Evolutionary conservation across 2,113 vertebrate species (phyloP).

Genomic region (Epinephelus moara): DNA sequence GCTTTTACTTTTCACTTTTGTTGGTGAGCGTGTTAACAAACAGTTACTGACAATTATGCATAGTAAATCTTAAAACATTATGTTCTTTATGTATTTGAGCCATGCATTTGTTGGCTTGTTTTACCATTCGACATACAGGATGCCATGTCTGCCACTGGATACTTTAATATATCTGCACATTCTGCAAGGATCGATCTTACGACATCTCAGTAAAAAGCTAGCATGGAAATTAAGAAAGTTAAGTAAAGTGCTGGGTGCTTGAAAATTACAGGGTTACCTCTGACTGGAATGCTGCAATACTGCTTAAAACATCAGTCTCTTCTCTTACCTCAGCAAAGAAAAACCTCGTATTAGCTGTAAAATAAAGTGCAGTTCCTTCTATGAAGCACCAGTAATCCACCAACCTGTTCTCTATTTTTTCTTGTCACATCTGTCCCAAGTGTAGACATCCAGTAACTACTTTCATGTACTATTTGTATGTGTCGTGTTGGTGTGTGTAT

Average conservation of each 20-base stretch:
- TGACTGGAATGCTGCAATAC: slow-evolving; percentile 17
- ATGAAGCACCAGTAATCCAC: neutral
- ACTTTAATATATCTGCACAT: neutral
- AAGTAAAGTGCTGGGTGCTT: slow-evolving; percentile 1
- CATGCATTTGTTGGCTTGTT: neutral
- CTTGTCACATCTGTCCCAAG: neutral
- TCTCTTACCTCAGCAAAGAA: slow-evolving; percentile 14
- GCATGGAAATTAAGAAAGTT: slow-evolving; percentile 11
- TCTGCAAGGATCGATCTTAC: neutral
- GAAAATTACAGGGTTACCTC: slow-evolving; percentile 33
- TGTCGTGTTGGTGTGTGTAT: neutral
- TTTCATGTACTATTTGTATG: neutral
- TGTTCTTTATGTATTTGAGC: neutral
- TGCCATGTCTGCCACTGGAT: neutral
- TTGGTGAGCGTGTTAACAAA: too few relatives aligned
- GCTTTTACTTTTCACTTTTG: too few relatives aligned
- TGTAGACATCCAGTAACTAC: neutral
- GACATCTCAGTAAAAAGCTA: neutral
- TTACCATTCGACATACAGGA: neutral
- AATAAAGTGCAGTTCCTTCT: slow-evolving; percentile 14
- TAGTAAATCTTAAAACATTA: too few relatives aligned
- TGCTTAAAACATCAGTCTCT: slow-evolving; percentile 20
- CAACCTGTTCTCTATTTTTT: neutral
- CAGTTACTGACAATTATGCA: too few relatives aligned
- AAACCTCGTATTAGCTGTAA: neutral